A percentile compares a stretch with the other conserved stretches of the same genome.
These are phyloP conservation scores for Homarus gammarus DNA, from an alignment of 2,888 invertebrate species.

Conservation along the genomic window DNA sequence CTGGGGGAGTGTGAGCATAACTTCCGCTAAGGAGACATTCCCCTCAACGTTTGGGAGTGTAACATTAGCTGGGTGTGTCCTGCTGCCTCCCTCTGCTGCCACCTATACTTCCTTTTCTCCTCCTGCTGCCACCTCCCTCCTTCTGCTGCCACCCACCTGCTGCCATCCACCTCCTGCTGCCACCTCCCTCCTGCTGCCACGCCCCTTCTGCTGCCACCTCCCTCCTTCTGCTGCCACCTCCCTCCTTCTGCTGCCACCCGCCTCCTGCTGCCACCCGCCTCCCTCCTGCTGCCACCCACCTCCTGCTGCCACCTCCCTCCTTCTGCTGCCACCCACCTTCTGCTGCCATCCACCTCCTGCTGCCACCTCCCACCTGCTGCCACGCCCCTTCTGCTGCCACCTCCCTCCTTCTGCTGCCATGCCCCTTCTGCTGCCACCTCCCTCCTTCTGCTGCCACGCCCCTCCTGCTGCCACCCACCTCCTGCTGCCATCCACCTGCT, in stretches of 20 bases:
- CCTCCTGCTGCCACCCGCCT: constrained; percentile 6
- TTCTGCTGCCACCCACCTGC: constrained; percentile 34
- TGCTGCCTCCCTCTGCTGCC: too few species aligned
- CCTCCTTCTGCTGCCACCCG: not conserved
- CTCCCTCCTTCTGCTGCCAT: constrained; percentile 7
- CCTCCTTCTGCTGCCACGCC: not conserved
- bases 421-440: not conserved
- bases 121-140: constrained; percentile 49
- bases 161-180: constrained; percentile 45
- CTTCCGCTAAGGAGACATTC: too few species aligned
- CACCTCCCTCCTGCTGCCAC: constrained; percentile 9
- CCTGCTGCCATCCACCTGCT: not conserved
- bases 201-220: not conserved
- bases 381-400: too few species aligned
- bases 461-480: not conserved
- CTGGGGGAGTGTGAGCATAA: too few species aligned
- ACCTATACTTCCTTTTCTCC: too few species aligned
- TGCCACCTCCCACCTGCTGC: not conserved
- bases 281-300: not conserved
- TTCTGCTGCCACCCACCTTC: not conserved
- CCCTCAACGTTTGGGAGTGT: too few species aligned
- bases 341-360: too few species aligned
- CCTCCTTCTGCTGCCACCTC: not conserved
- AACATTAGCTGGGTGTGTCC: too few species aligned
- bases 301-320: not conserved